Evolutionary conservation across 1,140 invertebrate genomes (phyloP), one percentile per base, ranked within the genome.

Genomic region (Schmidtea mediterranea): DNA sequence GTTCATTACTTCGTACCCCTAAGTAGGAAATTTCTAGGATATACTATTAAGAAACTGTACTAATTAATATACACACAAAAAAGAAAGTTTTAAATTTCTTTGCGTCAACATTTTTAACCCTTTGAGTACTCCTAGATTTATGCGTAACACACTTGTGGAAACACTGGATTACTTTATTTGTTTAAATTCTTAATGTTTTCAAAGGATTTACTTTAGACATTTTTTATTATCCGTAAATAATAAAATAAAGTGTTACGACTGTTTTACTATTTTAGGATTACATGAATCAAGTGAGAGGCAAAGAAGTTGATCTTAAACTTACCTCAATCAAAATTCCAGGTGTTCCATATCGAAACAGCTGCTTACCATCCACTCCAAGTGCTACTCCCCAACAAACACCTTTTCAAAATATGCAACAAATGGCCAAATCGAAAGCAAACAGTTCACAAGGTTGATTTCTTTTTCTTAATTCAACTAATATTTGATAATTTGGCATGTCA

Each of bases 281-380:
- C 59, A 92, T 92, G 86, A 82, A 92, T 57, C 81, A 94, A 67
- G 74, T 80, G 16, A 83, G 89, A 66, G 84, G 82, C 12, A 94
- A 95, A 70, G 86, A 92, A 64, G 90, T 94, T 56, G 78, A 82
- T 16, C 65, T 95, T 22, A 82, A 87, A 59, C 84, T 84, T 56
- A 87, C 90, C 13, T 94, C 87, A 0, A 87, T 95, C 3, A 92
- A 94, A 70, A 81, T 92, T 18, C 86, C 87, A 22, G 87, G 87
- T 13, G 21, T 45, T 13, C 15, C 43, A 5, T 45, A 19, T 45
- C 1, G 45, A 32, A 32, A 32, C 10, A 32, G 26, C 10, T 32
- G 39, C 8, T n/a, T 16, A n/a, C 39, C 19, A 16, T 5, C 39
- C 8, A 15, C 39, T 40, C 39, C 15, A 6, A 40, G 8, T 21